Conservation (phyloP, 37 sponge, comb jelly and placozoan species). For the Axinella damicornis region DNA sequence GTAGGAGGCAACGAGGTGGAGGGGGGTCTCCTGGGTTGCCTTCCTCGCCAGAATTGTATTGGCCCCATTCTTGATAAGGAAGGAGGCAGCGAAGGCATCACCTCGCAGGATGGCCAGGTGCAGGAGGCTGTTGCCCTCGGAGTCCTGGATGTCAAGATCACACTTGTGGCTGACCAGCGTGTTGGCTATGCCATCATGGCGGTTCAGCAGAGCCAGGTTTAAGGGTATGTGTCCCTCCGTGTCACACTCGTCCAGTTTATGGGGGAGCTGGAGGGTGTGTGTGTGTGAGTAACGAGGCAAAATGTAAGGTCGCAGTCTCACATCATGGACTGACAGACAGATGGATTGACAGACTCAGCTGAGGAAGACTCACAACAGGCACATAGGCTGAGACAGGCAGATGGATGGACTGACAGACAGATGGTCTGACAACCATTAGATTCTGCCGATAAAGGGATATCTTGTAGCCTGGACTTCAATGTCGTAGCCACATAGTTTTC, state of each 20-base stretch:
- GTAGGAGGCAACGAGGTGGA: constrained; percentile 86
- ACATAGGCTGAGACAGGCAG: too few relatives aligned
- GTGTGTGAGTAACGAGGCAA: too few relatives aligned
- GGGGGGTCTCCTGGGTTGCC: constrained; percentile 67
- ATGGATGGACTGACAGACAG: too few relatives aligned
- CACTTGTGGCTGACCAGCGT: constrained; percentile 88
- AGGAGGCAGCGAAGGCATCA: constrained; percentile 85
- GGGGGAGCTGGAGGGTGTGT: constrained; percentile 53
- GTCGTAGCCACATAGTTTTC: too few relatives aligned
- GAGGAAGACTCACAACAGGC: too few relatives aligned
- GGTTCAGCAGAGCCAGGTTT: constrained; percentile 83
- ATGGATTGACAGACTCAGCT: too few relatives aligned
- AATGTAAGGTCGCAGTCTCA: too few relatives aligned
- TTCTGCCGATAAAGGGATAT: too few relatives aligned
- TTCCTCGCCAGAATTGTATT: constrained; percentile 59
- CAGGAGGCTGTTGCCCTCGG: constrained; percentile 78
- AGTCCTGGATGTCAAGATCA: constrained; percentile 78
- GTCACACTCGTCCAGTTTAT: constrained; percentile 79
- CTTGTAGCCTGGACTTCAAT: too few relatives aligned
- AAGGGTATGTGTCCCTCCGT: constrained; percentile 81
- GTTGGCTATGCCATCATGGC: constrained; percentile 88
- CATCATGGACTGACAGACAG: too few relatives aligned
- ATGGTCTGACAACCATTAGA: too few relatives aligned
- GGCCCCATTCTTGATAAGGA: constrained; percentile 90
- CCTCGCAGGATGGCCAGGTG: constrained; percentile 90